These are phyloP conservation scores for Lasioglossum figueresi DNA, from an alignment of 2,888 invertebrate genomes.

Conservation along the genomic window DNA sequence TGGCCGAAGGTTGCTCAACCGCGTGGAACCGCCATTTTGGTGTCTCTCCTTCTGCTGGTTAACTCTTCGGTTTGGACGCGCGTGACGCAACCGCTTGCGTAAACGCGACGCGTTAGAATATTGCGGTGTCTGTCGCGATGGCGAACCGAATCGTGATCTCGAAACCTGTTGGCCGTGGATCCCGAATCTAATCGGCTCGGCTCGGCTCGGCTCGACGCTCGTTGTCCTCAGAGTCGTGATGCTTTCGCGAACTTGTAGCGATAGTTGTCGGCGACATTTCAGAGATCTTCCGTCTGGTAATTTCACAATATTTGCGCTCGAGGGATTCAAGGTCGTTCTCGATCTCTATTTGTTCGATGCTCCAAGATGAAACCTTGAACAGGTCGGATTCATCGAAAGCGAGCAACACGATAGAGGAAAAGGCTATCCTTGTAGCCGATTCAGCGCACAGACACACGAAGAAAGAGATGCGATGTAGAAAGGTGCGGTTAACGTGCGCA, in stretches of 20 bases:
- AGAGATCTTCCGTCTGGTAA: neutral
- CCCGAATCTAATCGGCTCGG: slow-evolving; percentile 26
- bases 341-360: neutral
- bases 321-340: neutral
- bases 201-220: neutral
- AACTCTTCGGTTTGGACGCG: slow-evolving; percentile 27
- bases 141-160: slow-evolving; percentile 27
- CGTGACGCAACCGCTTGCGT: slow-evolving; percentile 75
- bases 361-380: neutral
- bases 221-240: slow-evolving; percentile 17
- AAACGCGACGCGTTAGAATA: slow-evolving; percentile 67
- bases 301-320: neutral
- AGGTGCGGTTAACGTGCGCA: slow-evolving; percentile 18
- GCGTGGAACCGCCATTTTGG: slow-evolving; percentile 77
- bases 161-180: slow-evolving; percentile 40
- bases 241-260: slow-evolving; percentile 9
- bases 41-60: slow-evolving; percentile 63
- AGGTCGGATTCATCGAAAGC: neutral
- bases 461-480: neutral
- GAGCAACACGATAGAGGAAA: neutral
- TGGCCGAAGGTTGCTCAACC: slow-evolving; percentile 77
- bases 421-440: neutral
- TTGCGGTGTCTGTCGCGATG: neutral
- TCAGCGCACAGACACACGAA: neutral
- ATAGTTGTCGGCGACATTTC: neutral